Evolutionary conservation across 2,113 vertebrate species (phyloP), one percentile per base, ranked within the genome.

Genomic region (Microtus oregoni): DNA sequence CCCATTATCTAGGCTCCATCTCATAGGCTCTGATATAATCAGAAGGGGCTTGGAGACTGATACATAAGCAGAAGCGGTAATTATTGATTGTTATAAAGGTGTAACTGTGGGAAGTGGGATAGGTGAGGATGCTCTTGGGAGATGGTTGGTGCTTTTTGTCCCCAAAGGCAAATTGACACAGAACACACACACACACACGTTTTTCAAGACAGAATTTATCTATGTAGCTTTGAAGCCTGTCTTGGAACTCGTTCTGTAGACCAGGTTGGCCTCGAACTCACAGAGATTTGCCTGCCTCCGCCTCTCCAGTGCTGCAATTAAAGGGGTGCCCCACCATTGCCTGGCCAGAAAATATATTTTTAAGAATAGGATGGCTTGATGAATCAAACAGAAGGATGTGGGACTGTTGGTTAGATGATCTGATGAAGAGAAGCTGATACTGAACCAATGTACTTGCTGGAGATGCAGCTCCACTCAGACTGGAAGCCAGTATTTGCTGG

Each of bases 341-440:
- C 55, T 19, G 17, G 55, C 15, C 55, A 58, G 55, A 90, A 81
- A 79, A 81, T n/a, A 38, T 26, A 92, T 26, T 86, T 95, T 92
- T 92, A 94, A 91, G 70, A 72, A 94, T 30, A 85, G 73, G 38
- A 32, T 47, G 47, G 41, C 65, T 86, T 91, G 78, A 17, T 94
- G 38, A 93, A 55, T 94, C 28, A 95, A 82, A 52, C 2, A 50
- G 22, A 82, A 77, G 70, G 86, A 58, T 10, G 20, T 67, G 77
- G 30, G 90, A 1, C 22, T n/a, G 9, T 41, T 92, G 26, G 12
- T 41, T 28, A 78, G 83, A 55, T 35, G 5, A 85, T 55, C 13
- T 17, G 4, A 12, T 30, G 11, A 7, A 91, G 7, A 92, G 82
- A 79, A 55, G 26, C 30, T 63, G 0, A 67, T 67, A 52, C 47